Conservation (phyloP, 2,888 invertebrate species). For the Parnassius apollo region DNA sequence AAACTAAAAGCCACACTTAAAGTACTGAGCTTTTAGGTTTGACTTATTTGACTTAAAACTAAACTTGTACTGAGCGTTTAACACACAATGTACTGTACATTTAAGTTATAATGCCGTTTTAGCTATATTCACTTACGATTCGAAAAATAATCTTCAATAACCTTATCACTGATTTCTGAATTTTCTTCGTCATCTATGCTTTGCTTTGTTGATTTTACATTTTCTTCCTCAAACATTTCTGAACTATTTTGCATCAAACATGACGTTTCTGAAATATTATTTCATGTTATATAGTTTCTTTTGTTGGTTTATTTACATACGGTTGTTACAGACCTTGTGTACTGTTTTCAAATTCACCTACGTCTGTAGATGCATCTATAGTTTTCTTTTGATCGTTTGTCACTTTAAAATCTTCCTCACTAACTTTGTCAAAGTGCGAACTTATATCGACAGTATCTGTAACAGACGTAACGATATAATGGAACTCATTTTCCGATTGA, state of each 20-base stretch:
- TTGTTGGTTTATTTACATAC: neutral
- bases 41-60: too few relatives aligned
- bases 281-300: neutral
- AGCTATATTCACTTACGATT: constrained; percentile 56
- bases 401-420: neutral
- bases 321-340: constrained; percentile 12
- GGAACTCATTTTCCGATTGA: constrained; percentile 4
- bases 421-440: constrained; percentile 8
- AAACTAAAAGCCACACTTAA: too few relatives aligned
- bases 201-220: neutral
- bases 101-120: neutral
- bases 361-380: neutral
- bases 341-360: neutral
- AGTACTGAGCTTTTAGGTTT: too few relatives aligned
- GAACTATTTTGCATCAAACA: neutral
- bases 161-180: constrained; percentile 31
- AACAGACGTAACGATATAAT: constrained; percentile 17
- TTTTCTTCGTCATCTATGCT: constrained; percentile 16
- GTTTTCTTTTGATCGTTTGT: neutral
- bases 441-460: constrained; percentile 17
- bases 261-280: constrained; percentile 14
- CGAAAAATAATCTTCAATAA: constrained; percentile 52
- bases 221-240: neutral
- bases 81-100: too few relatives aligned
- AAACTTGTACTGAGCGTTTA: too few relatives aligned